Evolutionary conservation across 2,888 invertebrate genomes (phyloP).

Genomic region (Balanococcus diminutus): DNA sequence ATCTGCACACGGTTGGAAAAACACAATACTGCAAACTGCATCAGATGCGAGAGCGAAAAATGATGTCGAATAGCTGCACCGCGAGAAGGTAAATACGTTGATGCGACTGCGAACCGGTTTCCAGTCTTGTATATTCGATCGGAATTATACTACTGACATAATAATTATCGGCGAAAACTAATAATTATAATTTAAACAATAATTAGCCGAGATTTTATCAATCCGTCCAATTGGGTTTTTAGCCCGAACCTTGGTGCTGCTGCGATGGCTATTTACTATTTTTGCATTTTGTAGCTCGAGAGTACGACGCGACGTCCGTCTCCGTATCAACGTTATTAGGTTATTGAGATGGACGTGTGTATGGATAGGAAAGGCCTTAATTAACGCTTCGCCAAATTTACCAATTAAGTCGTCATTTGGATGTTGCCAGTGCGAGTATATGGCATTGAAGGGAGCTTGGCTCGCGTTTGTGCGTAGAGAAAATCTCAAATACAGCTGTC

Average conservation of each 20-base stretch:
- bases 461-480: background rate
- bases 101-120: background rate
- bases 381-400: conserved; percentile 4
- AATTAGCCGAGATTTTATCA: conserved; percentile 22
- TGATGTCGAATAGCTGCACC: background rate
- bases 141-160: conserved; percentile 7
- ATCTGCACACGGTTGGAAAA: too few species aligned
- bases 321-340: conserved; percentile 1
- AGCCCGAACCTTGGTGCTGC: background rate
- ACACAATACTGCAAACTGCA: background rate
- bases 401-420: background rate
- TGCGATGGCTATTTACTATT: background rate
- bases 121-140: background rate
- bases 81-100: background rate
- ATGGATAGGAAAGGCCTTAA: background rate
- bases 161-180: conserved; percentile 14
- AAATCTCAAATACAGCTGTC: too few species aligned
- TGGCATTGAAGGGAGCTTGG: background rate
- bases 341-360: background rate
- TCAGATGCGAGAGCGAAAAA: background rate
- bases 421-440: background rate
- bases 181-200: conserved; percentile 10
- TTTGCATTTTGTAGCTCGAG: background rate
- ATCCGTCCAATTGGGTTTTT: conserved; percentile 4
- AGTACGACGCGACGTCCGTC: background rate